Evolutionary conservation across 2,888 invertebrate genomes (phyloP), one percentile per base, ranked within the genome.

Genomic region (Caenorhabditis sp.): DNA sequence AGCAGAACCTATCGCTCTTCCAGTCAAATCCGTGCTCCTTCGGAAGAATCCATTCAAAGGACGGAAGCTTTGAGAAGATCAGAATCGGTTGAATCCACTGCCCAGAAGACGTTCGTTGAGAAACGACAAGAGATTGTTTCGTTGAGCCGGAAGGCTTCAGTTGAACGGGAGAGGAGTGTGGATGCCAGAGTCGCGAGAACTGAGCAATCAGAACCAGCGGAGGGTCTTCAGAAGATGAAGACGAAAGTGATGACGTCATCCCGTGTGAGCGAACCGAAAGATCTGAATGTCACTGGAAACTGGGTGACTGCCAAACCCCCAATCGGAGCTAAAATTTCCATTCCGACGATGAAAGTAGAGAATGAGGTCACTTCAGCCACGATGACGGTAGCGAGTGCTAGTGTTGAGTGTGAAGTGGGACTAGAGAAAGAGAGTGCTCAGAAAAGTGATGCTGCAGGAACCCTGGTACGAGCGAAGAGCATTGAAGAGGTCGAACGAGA

Each of bases 401-500:
- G 58, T 70, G 56, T 58, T 56, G 41, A 62, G 43, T 56, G 56
- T 63, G 63, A 63, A 32, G 61, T 72, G 50, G 72, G 63, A 37
- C 58, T 72, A 58, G 61, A 72, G 35, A 72, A 58, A 53, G 46
- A 59, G 22, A 53, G 52, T 35, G 13, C 56, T 39, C 72, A 72
- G 22, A 62, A 24, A 30, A 45, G 48, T 58, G 50, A 53, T 46
- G 45, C 61, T 68, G 52, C 62, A 66, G 75, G 68, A 26, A 48
- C 52, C 26, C 15, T 63, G 62, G 61, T 73, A 52, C 73, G 66
- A 2, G 66, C 66, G 7, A 77, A 66, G 66, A 72, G 72, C 20
- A 53, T 72, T 24, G 77, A 72, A 32, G 77, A 77, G 32, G 72
- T 77, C 30, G 61, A 66, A 45, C 48, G 70, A 37, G 70, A 66